These are phyloP conservation scores for Leptinotarsa juncta DNA, from an alignment of 2,888 invertebrate genomes.

Conservation along the genomic window DNA sequence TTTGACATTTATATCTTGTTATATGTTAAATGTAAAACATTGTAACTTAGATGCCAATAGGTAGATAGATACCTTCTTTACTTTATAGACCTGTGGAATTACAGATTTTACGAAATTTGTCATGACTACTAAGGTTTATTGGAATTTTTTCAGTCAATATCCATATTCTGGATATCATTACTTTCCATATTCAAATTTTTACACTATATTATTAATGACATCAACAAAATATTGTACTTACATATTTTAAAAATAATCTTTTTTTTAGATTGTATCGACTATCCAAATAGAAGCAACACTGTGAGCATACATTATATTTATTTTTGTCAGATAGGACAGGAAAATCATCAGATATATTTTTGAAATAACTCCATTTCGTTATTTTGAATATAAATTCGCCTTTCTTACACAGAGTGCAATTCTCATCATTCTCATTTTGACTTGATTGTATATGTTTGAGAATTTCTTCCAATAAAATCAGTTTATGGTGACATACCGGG, in stretches of 20 bases:
- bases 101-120: no score
- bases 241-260: conserved; percentile 11
- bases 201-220: no score
- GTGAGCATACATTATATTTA: conserved; percentile 9
- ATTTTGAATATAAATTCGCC: conserved; percentile 12
- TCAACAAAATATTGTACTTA: background rate
- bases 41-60: no score
- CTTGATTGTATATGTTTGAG: conserved; percentile 24
- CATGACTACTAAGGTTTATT: no score
- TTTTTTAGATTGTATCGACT: conserved; percentile 9
- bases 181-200: no score
- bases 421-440: conserved; percentile 1
- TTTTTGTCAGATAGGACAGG: conserved; percentile 6
- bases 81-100: no score
- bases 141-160: no score
- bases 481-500: conserved; percentile 29
- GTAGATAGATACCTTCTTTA: no score
- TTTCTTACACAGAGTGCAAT: conserved; percentile 27
- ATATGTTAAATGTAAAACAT: no score
- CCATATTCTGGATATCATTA: no score
- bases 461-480: conserved; percentile 27
- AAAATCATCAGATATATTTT: conserved; percentile 4
- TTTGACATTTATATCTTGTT: no score
- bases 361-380: conserved; percentile 8
- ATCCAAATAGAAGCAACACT: conserved; percentile 17